These are phyloP conservation scores for Embidobia sp. DNA, from an alignment of 2,888 invertebrate species.

Conservation along the genomic window DNA sequence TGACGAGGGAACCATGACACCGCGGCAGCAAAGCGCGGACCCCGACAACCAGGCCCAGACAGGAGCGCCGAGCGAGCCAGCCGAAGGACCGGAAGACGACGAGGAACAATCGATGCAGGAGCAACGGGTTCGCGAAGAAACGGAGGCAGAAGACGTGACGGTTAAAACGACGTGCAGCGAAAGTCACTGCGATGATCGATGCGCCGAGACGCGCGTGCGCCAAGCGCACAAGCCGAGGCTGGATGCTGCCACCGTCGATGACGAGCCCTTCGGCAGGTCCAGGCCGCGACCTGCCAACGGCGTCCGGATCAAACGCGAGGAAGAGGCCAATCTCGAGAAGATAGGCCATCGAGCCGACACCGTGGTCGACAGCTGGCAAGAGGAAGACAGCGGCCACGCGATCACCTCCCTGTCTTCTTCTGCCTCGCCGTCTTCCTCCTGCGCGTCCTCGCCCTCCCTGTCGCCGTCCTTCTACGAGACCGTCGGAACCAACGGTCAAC, in stretches of 20 bases:
- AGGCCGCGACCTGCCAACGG: no score
- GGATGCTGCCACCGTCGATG: conserved; percentile 66
- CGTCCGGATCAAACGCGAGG: conserved; percentile 76
- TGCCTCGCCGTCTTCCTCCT: conserved; percentile 62
- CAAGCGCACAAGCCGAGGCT: conserved; percentile 63
- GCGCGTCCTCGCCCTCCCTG: conserved; percentile 35
- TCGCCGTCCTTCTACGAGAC: conserved; percentile 33
- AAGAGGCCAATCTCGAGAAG: conserved; percentile 57
- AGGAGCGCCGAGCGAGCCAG: conserved; percentile 16
- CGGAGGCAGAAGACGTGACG: conserved; percentile 23
- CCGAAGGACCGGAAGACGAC: conserved; percentile 68
- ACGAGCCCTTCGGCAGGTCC: no score
- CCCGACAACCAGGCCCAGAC: background rate
- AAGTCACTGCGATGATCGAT: conserved; percentile 70
- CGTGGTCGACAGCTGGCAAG: conserved; percentile 26
- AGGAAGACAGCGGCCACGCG: conserved; percentile 58
- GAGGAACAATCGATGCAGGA: conserved; percentile 29
- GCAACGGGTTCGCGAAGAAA: conserved; percentile 79
- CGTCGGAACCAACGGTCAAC: background rate
- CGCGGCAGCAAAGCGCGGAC: conserved; percentile 71
- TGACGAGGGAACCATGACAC: conserved; percentile 48
- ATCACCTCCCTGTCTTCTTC: conserved; percentile 38
- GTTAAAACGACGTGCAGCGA: conserved; percentile 32
- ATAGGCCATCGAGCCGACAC: background rate
- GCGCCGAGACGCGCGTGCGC: conserved; percentile 73